Conservation (phyloP, 2,888 invertebrate species). For the Hedya salicella region DNA sequence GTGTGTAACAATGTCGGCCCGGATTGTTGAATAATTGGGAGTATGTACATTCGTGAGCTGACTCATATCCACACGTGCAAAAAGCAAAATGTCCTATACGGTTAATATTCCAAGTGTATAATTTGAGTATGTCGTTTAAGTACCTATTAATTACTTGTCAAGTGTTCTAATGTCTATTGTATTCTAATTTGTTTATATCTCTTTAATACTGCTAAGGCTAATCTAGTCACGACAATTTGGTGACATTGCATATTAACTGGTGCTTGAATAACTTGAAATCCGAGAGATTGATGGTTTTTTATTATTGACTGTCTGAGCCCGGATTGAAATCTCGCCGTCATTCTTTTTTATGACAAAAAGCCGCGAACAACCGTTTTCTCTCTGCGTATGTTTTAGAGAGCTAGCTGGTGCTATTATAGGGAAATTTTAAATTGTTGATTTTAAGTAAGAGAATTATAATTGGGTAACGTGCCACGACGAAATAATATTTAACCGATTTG, state of each 20-base stretch:
- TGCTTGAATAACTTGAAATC: slow-evolving; percentile 38
- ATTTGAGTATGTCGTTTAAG: slow-evolving; percentile 27
- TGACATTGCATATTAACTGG: slow-evolving; percentile 57
- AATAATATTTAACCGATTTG: slow-evolving; percentile 3
- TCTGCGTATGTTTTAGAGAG: slow-evolving; percentile 26
- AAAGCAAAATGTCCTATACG: slow-evolving; percentile 2
- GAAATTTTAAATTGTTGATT: background rate
- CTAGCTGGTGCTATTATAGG: background rate
- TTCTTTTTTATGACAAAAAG: slow-evolving; percentile 19
- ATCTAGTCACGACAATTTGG: slow-evolving; percentile 70
- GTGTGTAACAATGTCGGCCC: background rate
- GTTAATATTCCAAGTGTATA: slow-evolving; percentile 19
- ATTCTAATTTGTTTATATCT: slow-evolving; percentile 77
- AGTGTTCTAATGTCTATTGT: slow-evolving; percentile 74
- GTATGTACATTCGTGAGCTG: slow-evolving; percentile 1
- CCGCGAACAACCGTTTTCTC: slow-evolving; percentile 8
- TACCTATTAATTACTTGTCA: slow-evolving; percentile 75
- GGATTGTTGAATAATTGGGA: slow-evolving; percentile 7
- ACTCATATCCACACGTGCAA: slow-evolving; percentile 13
- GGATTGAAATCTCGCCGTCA: slow-evolving; percentile 7
- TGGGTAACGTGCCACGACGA: background rate
- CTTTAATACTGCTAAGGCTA: slow-evolving; percentile 73
- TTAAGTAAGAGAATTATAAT: slow-evolving; percentile 6
- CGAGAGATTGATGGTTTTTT: slow-evolving; percentile 46
- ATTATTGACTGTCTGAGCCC: slow-evolving; percentile 17